Conservation (phyloP, 2,797 vertebrate species). For the Psittacula derbiana region DNA sequence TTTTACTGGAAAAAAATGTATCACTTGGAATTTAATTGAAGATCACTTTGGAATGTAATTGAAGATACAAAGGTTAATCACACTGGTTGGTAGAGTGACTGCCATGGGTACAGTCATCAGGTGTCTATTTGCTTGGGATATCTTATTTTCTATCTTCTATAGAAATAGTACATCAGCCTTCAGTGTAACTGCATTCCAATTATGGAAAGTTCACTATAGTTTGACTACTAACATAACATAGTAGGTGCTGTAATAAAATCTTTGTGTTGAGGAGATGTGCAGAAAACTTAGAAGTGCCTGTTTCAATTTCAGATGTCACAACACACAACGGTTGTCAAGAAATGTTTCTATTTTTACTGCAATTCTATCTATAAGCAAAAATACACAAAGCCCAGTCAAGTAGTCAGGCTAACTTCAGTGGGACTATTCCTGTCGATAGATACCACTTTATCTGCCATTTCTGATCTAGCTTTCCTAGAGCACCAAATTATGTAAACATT, state of each 20-base stretch:
- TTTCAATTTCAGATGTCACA: slow-evolving; percentile 21
- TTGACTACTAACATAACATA: neutral
- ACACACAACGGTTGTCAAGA: neutral
- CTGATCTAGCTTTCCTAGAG: neutral
- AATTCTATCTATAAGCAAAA: neutral
- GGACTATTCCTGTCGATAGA: neutral
- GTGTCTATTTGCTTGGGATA: neutral
- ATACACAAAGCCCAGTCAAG: neutral
- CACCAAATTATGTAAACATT: neutral
- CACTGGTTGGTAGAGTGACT: neutral
- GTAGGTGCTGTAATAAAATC: slow-evolving; percentile 6
- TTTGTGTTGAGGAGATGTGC: neutral
- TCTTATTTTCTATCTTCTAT: neutral
- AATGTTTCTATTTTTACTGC: slow-evolving; percentile 17
- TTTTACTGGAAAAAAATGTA: slow-evolving; percentile 38
- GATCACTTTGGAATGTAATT: slow-evolving; percentile 22
- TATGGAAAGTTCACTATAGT: neutral
- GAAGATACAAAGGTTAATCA: slow-evolving; percentile 44
- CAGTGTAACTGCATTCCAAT: neutral
- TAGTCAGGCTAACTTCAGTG: neutral
- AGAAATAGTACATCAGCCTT: neutral
- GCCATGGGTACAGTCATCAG: neutral
- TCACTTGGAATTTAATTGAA: slow-evolving; percentile 23
- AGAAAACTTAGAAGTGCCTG: slow-evolving; percentile 1
- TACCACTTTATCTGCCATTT: neutral